Evolutionary conservation across 2,797 vertebrate genomes (phyloP).

Genomic region (Lacerta agilis): DNA sequence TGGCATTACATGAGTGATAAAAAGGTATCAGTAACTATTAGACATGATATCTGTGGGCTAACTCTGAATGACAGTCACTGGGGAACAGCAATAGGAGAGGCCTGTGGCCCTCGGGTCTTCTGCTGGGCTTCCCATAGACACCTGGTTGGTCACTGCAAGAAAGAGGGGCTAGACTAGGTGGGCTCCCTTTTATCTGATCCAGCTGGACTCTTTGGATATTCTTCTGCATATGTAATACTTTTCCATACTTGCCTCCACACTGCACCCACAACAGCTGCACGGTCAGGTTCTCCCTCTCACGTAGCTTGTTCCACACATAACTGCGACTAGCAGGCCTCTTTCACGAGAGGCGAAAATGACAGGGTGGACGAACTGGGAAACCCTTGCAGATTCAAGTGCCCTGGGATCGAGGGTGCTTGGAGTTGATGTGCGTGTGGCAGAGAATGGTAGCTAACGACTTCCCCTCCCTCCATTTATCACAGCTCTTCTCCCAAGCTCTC

Average conservation of each 20-base stretch:
- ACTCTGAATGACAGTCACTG: neutral
- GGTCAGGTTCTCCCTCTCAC: neutral
- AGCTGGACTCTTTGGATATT: neutral
- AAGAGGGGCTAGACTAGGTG: no score
- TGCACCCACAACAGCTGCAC: no score
- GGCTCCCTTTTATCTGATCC: no score
- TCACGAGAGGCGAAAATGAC: neutral
- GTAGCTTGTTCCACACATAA: neutral
- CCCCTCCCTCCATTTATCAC: constrained; percentile 44
- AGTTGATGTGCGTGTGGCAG: neutral
- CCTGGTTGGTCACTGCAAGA: no score
- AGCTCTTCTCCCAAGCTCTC: constrained; percentile 98
- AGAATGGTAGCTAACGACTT: neutral
- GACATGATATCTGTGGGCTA: neutral
- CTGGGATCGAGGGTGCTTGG: neutral
- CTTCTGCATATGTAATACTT: neutral
- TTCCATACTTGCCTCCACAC: neutral
- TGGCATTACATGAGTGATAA: neutral
- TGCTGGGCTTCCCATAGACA: no score
- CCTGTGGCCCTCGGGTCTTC: neutral
- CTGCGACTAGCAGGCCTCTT: neutral
- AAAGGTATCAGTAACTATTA: neutral
- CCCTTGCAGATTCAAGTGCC: neutral
- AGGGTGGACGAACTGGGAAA: neutral
- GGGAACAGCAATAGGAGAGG: no score